A percentile compares a stretch with the other conserved stretches of the same genome.
Evolutionary conservation across 2,113 vertebrate genomes (phyloP).

Genomic region (Oostethus manadensis): DNA sequence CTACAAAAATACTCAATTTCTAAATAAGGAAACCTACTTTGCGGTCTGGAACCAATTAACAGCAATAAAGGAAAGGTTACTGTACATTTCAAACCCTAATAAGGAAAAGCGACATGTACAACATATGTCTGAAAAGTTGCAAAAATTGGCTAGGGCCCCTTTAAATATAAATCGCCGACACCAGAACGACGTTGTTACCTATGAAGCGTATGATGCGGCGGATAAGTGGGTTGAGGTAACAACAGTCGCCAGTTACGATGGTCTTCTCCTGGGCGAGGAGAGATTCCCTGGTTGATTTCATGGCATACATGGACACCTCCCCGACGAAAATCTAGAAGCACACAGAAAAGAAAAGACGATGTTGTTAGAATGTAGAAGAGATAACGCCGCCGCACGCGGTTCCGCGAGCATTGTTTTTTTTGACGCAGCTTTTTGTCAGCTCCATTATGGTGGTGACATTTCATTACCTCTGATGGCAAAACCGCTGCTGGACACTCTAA

Average conservation of each 20-base stretch:
- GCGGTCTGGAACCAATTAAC: too few species aligned
- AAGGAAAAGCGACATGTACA: too few species aligned
- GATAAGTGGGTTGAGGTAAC: slow-evolving; percentile 94
- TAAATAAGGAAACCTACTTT: too few species aligned
- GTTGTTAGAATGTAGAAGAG: slow-evolving; percentile 7
- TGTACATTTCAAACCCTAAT: too few species aligned
- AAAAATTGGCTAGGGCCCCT: too few species aligned
- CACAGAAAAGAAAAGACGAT: neutral
- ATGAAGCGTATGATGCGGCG: slow-evolving; percentile 92
- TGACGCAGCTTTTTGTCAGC: slow-evolving; percentile 41
- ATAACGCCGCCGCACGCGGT: slow-evolving; percentile 24
- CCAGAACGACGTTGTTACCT: slow-evolving; percentile 69
- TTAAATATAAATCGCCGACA: too few species aligned
- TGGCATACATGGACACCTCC: slow-evolving; percentile 94
- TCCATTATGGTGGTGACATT: slow-evolving; percentile 50
- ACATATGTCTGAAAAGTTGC: too few species aligned
- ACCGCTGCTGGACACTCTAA: slow-evolving; percentile 47
- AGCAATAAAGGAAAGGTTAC: too few species aligned
- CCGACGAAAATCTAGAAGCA: slow-evolving; percentile 88
- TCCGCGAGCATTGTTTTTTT: slow-evolving; percentile 30
- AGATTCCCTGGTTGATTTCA: slow-evolving; percentile 90
- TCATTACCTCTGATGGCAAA: slow-evolving; percentile 61
- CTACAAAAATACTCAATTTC: too few species aligned
- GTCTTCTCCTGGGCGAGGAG: slow-evolving; percentile 94
- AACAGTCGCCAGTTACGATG: slow-evolving; percentile 96